These are phyloP conservation scores for Thalassoma bifasciatum DNA, from an alignment of 2,113 vertebrate species.

Conservation along the genomic window DNA sequence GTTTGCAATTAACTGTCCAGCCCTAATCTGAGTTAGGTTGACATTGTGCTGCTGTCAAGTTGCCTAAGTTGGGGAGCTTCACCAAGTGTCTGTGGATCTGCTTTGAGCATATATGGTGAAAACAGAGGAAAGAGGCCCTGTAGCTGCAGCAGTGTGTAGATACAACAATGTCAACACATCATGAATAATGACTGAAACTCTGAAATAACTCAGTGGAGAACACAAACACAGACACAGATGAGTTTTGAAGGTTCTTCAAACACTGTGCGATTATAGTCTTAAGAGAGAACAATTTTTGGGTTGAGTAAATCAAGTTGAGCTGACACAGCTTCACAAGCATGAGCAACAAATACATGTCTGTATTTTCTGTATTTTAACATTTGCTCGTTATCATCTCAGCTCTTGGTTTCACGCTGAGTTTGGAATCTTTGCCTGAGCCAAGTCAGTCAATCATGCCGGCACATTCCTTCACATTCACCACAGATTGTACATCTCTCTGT, in stretches of 20 bases:
- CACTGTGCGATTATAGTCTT: too few relatives aligned
- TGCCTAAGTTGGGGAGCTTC: constrained; percentile 22
- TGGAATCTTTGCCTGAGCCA: constrained; percentile 13
- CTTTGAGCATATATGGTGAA: constrained; percentile 3
- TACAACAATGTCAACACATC: constrained; percentile 7
- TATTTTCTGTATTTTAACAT: background rate
- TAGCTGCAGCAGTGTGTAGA: constrained; percentile 12
- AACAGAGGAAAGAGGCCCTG: background rate
- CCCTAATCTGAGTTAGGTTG: too few relatives aligned
- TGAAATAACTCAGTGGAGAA: background rate
- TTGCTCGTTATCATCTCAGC: constrained; percentile 16
- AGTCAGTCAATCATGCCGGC: constrained; percentile 26
- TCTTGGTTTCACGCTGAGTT: constrained; percentile 29
- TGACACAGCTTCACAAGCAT: too few relatives aligned
- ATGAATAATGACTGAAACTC: background rate
- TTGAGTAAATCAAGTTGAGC: too few relatives aligned
- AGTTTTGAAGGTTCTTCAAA: background rate
- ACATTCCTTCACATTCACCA: constrained; percentile 47
- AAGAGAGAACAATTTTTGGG: too few relatives aligned
- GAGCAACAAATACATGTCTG: too few relatives aligned
- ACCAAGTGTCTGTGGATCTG: background rate
- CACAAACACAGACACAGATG: background rate
- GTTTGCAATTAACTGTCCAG: too few relatives aligned
- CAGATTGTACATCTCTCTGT: constrained; percentile 65
- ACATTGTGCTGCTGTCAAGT: constrained; percentile 8